A percentile compares a stretch with the other conserved stretches of the same genome.
Conservation (phyloP, 2,888 invertebrate genomes). For the Agrochola macilenta region DNA sequence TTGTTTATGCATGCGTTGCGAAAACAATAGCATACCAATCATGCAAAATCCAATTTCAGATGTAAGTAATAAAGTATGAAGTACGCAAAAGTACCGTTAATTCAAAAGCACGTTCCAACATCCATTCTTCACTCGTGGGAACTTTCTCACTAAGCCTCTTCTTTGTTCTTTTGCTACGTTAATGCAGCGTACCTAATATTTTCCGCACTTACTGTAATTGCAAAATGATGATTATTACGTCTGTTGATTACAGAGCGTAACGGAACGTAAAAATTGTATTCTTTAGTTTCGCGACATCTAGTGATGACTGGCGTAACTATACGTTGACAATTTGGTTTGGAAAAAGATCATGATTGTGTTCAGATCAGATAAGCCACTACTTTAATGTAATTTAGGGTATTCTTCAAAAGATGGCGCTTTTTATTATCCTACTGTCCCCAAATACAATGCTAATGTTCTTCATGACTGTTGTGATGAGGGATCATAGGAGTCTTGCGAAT, state of each 20-base stretch:
- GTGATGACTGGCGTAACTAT: background rate
- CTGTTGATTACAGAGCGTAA: constrained; percentile 56
- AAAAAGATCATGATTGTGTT: background rate
- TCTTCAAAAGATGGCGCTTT: constrained; percentile 9
- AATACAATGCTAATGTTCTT: background rate
- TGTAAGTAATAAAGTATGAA: constrained; percentile 10
- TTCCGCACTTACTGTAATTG: constrained; percentile 66
- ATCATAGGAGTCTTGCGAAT: background rate
- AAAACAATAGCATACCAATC: constrained; percentile 37
- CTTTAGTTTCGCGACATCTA: constrained; percentile 56
- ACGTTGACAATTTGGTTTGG: background rate
- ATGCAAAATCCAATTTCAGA: constrained; percentile 38
- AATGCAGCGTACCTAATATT: constrained; percentile 54
- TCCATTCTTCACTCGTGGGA: constrained; percentile 69
- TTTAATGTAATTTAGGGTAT: background rate
- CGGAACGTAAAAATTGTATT: constrained; percentile 55
- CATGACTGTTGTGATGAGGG: background rate
- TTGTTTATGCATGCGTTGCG: constrained; percentile 3
- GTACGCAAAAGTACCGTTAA: constrained; percentile 66
- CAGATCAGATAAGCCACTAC: constrained; percentile 12
- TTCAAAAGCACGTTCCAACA: constrained; percentile 47
- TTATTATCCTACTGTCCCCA: background rate
- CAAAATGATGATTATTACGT: constrained; percentile 64
- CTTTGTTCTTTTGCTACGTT: constrained; percentile 54
- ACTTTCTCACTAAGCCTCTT: constrained; percentile 70